These are phyloP conservation scores for Hofmannophila pseudospretella DNA, from an alignment of 2,888 invertebrate species.

Conservation along the genomic window DNA sequence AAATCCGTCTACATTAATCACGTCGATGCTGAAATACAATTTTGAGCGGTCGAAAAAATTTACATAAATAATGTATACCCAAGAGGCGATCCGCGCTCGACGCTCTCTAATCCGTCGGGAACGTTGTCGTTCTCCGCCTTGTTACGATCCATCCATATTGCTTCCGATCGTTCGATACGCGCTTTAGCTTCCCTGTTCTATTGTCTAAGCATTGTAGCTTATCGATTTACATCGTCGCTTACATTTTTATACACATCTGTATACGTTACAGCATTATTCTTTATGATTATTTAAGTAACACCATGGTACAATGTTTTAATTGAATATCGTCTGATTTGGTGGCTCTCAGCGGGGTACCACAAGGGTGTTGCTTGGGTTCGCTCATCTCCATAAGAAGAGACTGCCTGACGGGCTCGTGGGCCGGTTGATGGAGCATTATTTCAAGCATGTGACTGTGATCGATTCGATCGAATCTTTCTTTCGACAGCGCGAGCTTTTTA, in stretches of 20 bases:
- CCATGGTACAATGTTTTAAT: constrained; percentile 44
- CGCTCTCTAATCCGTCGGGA: constrained; percentile 44
- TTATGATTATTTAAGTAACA: constrained; percentile 13
- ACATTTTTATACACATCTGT: not conserved
- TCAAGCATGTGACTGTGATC: constrained; percentile 71
- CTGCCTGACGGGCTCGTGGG: constrained; percentile 35
- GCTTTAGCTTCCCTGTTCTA: constrained; percentile 22
- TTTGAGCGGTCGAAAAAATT: constrained; percentile 67
- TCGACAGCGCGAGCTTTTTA: constrained; percentile 57
- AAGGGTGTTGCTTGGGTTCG: constrained; percentile 45
- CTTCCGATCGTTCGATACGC: constrained; percentile 32
- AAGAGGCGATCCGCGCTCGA: constrained; percentile 39
- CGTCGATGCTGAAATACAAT: constrained; percentile 68
- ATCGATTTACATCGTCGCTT: constrained; percentile 14
- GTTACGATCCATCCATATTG: constrained; percentile 31
- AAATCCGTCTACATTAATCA: constrained; percentile 73
- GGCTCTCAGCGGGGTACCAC: constrained; percentile 44
- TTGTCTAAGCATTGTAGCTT: constrained; percentile 17
- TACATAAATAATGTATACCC: constrained; percentile 75
- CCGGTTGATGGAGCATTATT: constrained; percentile 60
- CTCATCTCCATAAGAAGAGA: constrained; percentile 50
- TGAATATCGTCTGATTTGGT: constrained; percentile 44
- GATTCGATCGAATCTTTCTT: constrained; percentile 66
- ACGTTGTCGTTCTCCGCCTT: constrained; percentile 22
- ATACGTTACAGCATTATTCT: not conserved